phyloP scores from a whole-genome alignment of 2,113 vertebrate species.

The Clarias gariepinus region DNA sequence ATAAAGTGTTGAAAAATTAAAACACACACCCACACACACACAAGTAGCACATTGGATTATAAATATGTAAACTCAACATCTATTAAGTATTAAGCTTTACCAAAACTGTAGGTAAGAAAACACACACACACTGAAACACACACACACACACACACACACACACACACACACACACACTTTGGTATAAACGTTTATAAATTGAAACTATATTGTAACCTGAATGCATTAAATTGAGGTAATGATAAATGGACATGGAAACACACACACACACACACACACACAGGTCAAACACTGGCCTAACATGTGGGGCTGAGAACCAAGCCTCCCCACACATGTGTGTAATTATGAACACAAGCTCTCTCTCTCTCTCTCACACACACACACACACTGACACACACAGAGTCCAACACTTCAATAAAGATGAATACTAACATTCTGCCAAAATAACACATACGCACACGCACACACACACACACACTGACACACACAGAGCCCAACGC shows the following conservation, averaged over 20 bases:
- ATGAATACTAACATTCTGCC: slow-evolving; percentile 20
- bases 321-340: slow-evolving; percentile 2
- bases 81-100: slow-evolving; percentile 8
- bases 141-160: not conserved
- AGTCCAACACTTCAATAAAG: slow-evolving; percentile 21
- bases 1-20: slow-evolving; percentile 12
- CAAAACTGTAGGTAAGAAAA: not conserved
- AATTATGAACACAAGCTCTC: slow-evolving; percentile 25
- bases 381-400: slow-evolving; percentile 31
- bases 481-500: not conserved
- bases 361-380: not conserved
- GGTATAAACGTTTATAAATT: too few species aligned
- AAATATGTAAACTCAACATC: not conserved
- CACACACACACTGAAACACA: not conserved
- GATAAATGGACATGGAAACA: not conserved
- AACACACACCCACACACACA: not conserved
- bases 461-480: slow-evolving; percentile 23
- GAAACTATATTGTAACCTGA: too few species aligned
- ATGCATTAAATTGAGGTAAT: slow-evolving; percentile 19
- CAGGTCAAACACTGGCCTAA: slow-evolving; percentile 39
- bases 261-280: slow-evolving; percentile 13
- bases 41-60: too few species aligned
- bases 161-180: not conserved
- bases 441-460: not conserved
- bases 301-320: slow-evolving; percentile 34